Conservation (phyloP, 2,113 vertebrate genomes). For the Parus major region DNA sequence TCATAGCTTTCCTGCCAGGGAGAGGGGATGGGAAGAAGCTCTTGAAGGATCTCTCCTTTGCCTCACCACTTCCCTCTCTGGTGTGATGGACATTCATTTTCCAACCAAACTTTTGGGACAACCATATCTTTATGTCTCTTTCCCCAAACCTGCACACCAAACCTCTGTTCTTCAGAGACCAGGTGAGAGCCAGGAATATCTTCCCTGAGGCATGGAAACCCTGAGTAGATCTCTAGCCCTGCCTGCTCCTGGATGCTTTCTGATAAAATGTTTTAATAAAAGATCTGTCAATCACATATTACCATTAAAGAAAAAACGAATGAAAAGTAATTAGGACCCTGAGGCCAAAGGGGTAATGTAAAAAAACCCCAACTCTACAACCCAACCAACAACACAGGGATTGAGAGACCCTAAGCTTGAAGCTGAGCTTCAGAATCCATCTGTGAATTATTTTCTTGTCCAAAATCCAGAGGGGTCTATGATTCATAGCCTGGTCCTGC, state of each 20-base stretch:
- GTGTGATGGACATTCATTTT: not conserved
- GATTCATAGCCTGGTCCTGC: not conserved
- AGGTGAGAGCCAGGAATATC: not conserved
- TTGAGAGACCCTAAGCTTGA: not conserved
- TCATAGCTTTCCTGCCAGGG: not conserved
- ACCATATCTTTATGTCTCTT: not conserved
- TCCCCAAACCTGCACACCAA: not conserved
- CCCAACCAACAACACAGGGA: not conserved
- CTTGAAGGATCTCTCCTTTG: not conserved
- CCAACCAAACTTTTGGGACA: not conserved
- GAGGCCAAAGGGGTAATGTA: conserved; percentile 11
- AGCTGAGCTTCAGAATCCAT: not conserved
- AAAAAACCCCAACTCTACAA: not conserved
- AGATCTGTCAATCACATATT: conserved; percentile 60
- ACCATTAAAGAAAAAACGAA: not conserved
- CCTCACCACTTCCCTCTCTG: not conserved
- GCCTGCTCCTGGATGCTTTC: not conserved
- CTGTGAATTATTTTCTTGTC: conserved; percentile 21
- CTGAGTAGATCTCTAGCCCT: conserved; percentile 6
- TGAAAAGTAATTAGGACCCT: conserved; percentile 6
- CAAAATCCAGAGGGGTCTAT: not conserved
- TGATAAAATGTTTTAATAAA: conserved; percentile 61
- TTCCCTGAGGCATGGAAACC: conserved; percentile 66
- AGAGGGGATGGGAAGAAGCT: not conserved
- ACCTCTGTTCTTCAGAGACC: not conserved